Base-by-base conservation (phyloP, 2,797 vertebrate genomes). In the Alosa sapidissima region DNA sequence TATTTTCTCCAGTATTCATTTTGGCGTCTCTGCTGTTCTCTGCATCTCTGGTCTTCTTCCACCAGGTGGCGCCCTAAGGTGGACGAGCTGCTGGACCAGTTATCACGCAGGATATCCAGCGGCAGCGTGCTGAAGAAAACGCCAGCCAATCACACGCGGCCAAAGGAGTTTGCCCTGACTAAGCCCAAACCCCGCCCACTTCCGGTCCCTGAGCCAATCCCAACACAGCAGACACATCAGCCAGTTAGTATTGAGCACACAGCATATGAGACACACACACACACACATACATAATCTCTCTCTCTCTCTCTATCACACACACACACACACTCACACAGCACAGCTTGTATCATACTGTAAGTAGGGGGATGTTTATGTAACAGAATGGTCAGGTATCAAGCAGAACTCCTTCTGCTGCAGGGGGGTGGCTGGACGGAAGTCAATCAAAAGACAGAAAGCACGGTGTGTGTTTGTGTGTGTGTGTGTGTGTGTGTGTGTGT, bases 31-130 rank as follows among this genome's bases (percentile, higher is more conserved):
- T 51, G 49, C 49, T 51, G 49, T 51, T 51, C 7, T 51, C 8
- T 51, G 11, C 49, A 62, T 24, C 7, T 62, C 8, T 19, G 36
- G 13, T 13, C 33, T 36, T 41, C 2, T 84, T 84, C 90, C 88
- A 89, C 89, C 90, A 99, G 98, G 72, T 97, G 97, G 97, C 95
- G 95, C 87, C 96, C 96, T 21, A 89, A 97, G 89, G 91, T 99
- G 28, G 93, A 96, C 84, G 89, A 88, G 83, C 91, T 98, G 84
- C 85, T 96, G 83, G 89, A 91, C 81, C 91, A 95, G 81, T 93
- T 98, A 78, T 90, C 90, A 84, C 91, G 90, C 11, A 91, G 84
- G 92, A 83, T 91, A 62, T 85, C 84, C 65, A 75, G 81, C 85
- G 83, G 19, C 72, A 84, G 55, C 82, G 81, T 82, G 49, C 28